Conservation (phyloP, 2,888 invertebrate genomes). For the Panopea generosa region DNA sequence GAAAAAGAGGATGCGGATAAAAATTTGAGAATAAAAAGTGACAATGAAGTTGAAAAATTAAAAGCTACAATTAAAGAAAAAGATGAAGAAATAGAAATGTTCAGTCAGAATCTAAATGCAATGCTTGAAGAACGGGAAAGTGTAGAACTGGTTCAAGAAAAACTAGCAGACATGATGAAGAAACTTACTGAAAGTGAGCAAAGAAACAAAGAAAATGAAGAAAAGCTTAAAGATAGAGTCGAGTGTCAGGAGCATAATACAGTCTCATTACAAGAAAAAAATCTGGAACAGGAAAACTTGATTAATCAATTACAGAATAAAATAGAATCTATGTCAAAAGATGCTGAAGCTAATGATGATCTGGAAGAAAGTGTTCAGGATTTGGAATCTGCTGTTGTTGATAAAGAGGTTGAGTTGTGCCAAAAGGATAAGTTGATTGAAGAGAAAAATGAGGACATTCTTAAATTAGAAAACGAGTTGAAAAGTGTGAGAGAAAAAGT, state of each 20-base stretch:
- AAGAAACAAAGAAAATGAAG: conserved; percentile 1
- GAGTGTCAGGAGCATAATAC: not conserved
- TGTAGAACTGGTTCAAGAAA: not conserved
- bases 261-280: not conserved
- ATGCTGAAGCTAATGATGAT: not conserved
- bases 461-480: conserved; percentile 35
- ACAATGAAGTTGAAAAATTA: conserved; percentile 10
- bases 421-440: conserved; percentile 44
- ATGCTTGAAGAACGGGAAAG: conserved; percentile 3
- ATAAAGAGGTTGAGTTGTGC: conserved; percentile 53
- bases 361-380: conserved; percentile 38
- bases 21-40: conserved; percentile 22
- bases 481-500: conserved; percentile 12
- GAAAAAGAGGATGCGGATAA: conserved; percentile 17
- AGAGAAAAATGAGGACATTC: conserved; percentile 31
- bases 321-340: not conserved
- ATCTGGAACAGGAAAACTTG: not conserved
- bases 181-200: conserved; percentile 15
- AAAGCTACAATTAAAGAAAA: conserved; percentile 17
- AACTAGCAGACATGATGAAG: not conserved
- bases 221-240: not conserved
- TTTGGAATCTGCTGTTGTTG: conserved; percentile 46
- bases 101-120: conserved; percentile 16
- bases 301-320: not conserved
- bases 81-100: conserved; percentile 29